A percentile compares a stretch with the other conserved stretches of the same genome.
phyloP scores from a whole-genome alignment of 2,113 vertebrate species.

The Mastomys coucha region DNA sequence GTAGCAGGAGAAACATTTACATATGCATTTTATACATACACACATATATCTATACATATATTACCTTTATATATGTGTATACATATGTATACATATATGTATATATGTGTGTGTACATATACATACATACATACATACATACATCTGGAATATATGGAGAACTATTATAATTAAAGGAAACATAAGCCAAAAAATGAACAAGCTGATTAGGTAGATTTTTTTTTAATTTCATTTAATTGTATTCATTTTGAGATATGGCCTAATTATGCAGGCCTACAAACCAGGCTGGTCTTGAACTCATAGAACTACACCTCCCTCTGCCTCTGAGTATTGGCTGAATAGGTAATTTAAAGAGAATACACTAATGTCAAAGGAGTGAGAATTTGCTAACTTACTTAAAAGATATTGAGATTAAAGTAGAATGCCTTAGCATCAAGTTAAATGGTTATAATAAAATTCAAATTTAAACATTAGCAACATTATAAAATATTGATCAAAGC shows the following conservation, averaged over 20 bases:
- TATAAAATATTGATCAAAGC: neutral
- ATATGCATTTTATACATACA: no score
- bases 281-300: neutral
- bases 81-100: no score
- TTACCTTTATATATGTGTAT: neutral
- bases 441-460: constrained; percentile 28
- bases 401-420: neutral
- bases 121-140: neutral
- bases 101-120: neutral
- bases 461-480: neutral
- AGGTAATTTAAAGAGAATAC: neutral
- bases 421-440: neutral
- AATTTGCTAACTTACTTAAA: neutral
- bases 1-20: neutral
- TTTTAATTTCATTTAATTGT: neutral
- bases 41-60: neutral
- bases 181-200: neutral
- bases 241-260: neutral
- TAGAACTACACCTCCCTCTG: neutral
- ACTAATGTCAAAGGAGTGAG: neutral
- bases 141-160: neutral
- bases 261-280: neutral
- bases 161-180: constrained; percentile 8
- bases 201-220: neutral
- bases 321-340: neutral